These are phyloP conservation scores for Harpalus rufipes DNA, from an alignment of 2,888 invertebrate species.

Conservation along the genomic window DNA sequence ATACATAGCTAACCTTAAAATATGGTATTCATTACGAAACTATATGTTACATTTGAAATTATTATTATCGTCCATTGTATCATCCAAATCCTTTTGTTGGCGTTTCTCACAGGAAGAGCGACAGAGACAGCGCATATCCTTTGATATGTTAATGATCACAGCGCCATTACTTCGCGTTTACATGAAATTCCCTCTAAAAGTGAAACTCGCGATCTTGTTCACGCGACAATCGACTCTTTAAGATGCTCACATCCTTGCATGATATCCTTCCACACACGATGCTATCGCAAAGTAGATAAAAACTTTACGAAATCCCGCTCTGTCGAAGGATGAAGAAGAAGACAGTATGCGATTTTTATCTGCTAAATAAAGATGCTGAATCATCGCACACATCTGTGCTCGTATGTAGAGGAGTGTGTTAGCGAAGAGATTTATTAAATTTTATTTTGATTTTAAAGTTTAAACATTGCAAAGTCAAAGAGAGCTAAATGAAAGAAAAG, in stretches of 20 bases:
- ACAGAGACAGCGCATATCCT: conserved; percentile 33
- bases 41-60: not conserved
- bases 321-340: conserved; percentile 36
- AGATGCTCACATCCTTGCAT: not conserved
- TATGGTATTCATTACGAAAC: not conserved
- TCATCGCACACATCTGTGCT: conserved; percentile 36
- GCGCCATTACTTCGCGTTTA: conserved; percentile 27
- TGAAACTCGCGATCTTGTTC: conserved; percentile 25
- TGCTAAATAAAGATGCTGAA: conserved; percentile 46
- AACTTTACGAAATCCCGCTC: not conserved
- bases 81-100: conserved; percentile 10
- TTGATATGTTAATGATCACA: conserved; percentile 44
- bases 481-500: not conserved
- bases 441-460: conserved; percentile 25
- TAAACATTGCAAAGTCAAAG: not conserved
- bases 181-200: conserved; percentile 40
- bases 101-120: conserved; percentile 34
- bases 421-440: conserved; percentile 26
- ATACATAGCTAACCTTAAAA: too few species aligned
- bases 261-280: not conserved
- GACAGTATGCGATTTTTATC: conserved; percentile 32
- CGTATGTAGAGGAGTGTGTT: conserved; percentile 18
- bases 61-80: not conserved
- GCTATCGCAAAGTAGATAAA: not conserved
- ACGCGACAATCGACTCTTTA: not conserved